Conservation (phyloP, 53 echinoderm and acorn worm genomes). For the Luidia sarsii region DNA sequence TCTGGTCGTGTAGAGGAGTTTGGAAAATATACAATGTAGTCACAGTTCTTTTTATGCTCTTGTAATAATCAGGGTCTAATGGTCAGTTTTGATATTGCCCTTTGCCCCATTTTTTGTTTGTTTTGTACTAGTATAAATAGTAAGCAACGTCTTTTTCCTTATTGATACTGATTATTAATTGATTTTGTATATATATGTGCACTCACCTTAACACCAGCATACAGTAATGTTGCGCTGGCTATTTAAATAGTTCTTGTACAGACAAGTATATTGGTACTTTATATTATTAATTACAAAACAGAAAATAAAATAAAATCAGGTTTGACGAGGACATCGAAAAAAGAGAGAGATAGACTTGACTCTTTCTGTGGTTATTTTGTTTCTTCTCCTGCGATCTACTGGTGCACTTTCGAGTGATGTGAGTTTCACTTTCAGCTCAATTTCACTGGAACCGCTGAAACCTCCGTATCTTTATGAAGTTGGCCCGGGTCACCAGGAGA, state of each 20-base stretch:
- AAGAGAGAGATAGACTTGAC: too few species aligned
- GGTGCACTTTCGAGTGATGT: too few species aligned
- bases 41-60: too few species aligned
- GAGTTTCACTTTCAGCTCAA: too few species aligned
- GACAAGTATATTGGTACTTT: conserved; percentile 31
- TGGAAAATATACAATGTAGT: too few species aligned
- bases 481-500: too few species aligned
- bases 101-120: not conserved
- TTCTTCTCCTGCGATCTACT: too few species aligned
- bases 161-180: not conserved
- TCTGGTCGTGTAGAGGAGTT: too few species aligned
- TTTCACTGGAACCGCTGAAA: too few species aligned
- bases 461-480: too few species aligned
- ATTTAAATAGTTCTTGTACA: conserved; percentile 39
- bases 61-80: too few species aligned
- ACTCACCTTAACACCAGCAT: not conserved
- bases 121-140: conserved; percentile 11
- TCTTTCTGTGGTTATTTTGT: too few species aligned
- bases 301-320: not conserved
- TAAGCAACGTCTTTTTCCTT: not conserved
- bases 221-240: conserved; percentile 20
- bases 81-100: not conserved
- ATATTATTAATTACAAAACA: conserved; percentile 21
- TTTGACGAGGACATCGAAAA: conserved; percentile 22
- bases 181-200: conserved; percentile 45